Evolutionary conservation across 35 echinoderm and acorn worm genomes (phyloP).

Genomic region (Diadema setosum): DNA sequence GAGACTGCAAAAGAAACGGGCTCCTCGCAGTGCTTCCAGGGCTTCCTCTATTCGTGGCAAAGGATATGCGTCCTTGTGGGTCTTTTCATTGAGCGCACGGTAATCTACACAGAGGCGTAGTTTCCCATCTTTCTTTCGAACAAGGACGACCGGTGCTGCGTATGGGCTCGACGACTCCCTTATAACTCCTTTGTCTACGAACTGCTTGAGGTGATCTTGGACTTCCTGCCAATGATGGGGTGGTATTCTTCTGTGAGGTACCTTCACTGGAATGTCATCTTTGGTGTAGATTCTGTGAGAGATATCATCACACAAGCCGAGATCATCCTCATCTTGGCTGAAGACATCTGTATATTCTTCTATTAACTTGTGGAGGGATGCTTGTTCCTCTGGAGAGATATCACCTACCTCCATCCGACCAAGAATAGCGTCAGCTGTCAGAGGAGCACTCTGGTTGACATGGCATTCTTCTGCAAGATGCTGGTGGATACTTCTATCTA

Average conservation of each 20-base stretch:
- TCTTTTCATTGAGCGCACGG: conserved; percentile 57
- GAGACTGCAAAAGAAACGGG: conserved; percentile 52
- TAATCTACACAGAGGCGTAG: conserved; percentile 66
- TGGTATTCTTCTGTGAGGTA: conserved; percentile 44
- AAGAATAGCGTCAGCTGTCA: not conserved
- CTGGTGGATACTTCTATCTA: not conserved
- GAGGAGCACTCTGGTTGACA: not conserved
- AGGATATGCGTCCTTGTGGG: conserved; percentile 65
- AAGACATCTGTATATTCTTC: not conserved
- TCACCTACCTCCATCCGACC: not conserved
- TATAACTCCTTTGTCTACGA: conserved; percentile 13
- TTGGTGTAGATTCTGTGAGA: not conserved
- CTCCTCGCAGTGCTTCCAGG: conserved; percentile 51
- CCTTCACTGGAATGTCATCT: conserved; percentile 9
- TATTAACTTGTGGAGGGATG: not conserved
- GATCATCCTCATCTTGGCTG: conserved; percentile 35
- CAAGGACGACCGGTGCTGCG: conserved; percentile 60
- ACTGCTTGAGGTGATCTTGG: conserved; percentile 21
- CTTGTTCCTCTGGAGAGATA: not conserved
- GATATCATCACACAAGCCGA: conserved; percentile 15
- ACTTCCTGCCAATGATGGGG: conserved; percentile 67
- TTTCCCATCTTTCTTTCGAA: conserved; percentile 52
- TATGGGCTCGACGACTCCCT: conserved; percentile 67
- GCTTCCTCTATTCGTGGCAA: conserved; percentile 42
- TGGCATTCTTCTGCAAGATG: not conserved